Base-by-base conservation (phyloP, 2,113 vertebrate genomes). In the Cavia aperea region DNA sequence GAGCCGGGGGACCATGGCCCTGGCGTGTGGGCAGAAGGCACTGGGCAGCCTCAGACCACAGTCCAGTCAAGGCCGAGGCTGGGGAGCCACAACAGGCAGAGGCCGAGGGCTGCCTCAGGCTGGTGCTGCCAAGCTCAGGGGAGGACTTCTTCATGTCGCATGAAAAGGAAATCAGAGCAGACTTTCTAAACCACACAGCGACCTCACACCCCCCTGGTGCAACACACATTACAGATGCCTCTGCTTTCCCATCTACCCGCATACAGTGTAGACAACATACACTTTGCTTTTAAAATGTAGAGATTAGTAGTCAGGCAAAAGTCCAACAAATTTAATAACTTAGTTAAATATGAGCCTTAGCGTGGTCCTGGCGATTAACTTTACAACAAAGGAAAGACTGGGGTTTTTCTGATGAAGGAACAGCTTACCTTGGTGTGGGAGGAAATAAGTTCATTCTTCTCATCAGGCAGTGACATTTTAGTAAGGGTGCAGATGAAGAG, bases 121-220 rank as follows among this genome's bases (percentile, higher is more conserved):
- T 1, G 26, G 11, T 14, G 19, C 3, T 63, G 56, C 58, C 12
- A 0, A 24, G 29, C 13, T 23, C 0, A 0, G 19, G 83, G 0
- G 7, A 85, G 65, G 9, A 14, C 36, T 49, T 62, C 39, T 26
- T 65, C 33, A 23, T 31, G 54, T 65, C 58, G 82, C 60, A 60
- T 39, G 63, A 46, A 75, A 88, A 58, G 7, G 31, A 87, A 73
- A 68, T 56, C 0, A 79, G n/a, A 89, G 62, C 19, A 73, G 49
- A 87, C 56, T 13, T 54, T 60, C 68, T 10, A 62, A 77, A 60
- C 19, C 31, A 43, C 31, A 51, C 12, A 81, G 31, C 5, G 65
- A 77, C 63, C 66, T 68, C 31, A 63, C 1, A 1, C 51, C n/a
- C n/a, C 39, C 62, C 33, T 2, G 18, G 13, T 0, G 72, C 0